A percentile compares a stretch with the other conserved stretches of the same genome.
These are phyloP conservation scores for Drosophila recens DNA, from an alignment of 2,888 invertebrate species.

Conservation along the genomic window DNA sequence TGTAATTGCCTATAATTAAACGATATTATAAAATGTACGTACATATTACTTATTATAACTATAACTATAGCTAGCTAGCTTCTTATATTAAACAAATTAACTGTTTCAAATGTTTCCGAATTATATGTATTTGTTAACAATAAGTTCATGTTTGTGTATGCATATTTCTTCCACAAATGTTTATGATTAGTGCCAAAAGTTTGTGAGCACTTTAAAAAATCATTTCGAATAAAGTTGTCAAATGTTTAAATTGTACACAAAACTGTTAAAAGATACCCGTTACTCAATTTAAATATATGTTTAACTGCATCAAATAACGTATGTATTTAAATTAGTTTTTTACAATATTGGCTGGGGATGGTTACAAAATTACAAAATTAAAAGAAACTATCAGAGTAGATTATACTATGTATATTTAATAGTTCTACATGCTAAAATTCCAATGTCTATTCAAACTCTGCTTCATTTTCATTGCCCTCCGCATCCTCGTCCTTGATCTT, in stretches of 20 bases:
- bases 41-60: conserved; percentile 30
- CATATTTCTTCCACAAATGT: conserved; percentile 43
- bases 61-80: conserved; percentile 52
- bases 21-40: conserved; percentile 60
- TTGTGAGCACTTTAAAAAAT: conserved; percentile 38
- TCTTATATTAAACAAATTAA: conserved; percentile 40
- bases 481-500: conserved; percentile 35
- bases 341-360: too few relatives aligned
- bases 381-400: background rate
- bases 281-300: background rate
- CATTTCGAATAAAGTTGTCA: conserved; percentile 60
- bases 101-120: conserved; percentile 57
- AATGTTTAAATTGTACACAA: conserved; percentile 14
- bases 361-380: too few relatives aligned
- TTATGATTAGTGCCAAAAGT: conserved; percentile 61
- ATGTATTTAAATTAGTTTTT: too few relatives aligned
- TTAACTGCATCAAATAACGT: background rate
- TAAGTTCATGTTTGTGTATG: conserved; percentile 35
- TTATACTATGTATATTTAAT: background rate
- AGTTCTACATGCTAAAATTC: background rate
- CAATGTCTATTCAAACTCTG: conserved; percentile 27
- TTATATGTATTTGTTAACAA: conserved; percentile 37
- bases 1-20: conserved; percentile 58
- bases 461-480: conserved; percentile 42
- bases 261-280: background rate